Evolutionary conservation across 2,888 invertebrate species (phyloP), one percentile per base, ranked within the genome.

Genomic region (Drosophila infuscata): DNA sequence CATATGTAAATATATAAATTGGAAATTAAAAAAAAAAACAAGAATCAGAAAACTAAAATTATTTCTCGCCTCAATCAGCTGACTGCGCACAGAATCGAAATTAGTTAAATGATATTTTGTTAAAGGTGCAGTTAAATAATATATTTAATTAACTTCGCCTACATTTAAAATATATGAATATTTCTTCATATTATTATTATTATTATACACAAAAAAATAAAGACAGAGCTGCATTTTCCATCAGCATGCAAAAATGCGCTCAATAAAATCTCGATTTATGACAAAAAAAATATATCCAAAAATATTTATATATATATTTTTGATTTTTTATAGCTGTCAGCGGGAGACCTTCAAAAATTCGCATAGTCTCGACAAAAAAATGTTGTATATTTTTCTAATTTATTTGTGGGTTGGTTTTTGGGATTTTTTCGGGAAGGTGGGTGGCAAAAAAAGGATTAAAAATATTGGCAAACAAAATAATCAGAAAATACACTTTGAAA

Each of bases 261-360:
- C 57, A 61, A 58, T 52, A 70, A 71, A 69, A 61, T 35, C 65
- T 56, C 11, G 41, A 35, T n/a, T 29, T 59, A 54, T 53, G 38
- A 59, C 59, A 53, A 65, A 72, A 70, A 59, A 60, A 53, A 64
- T 58, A 36, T 38, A 64, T 64, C 60, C 56, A 77, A 72, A 76
- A 70, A 49, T 54, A 29, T 56, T 29, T 3, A 25, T 59, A 17
- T 56, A 20, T 41, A 46, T 3, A 25, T 2, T 20, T 43, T 20
- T 11, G 11, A 36, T 46, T n/a, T 43, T 49, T 38, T 33, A 38
- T 62, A 51, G 69, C 69, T 70, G 51, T 59, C 61, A 64, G 70
- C 74, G 66, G 69, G 85, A 89, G 89, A 89, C 90, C 74, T 89
- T 90, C 89, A 89, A 89, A 89, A 88, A 64, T 61, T 59, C n/a